Evolutionary conservation across 1,140 invertebrate species (phyloP), one percentile per base, ranked within the genome.

Genomic region (Micrasema minimum): DNA sequence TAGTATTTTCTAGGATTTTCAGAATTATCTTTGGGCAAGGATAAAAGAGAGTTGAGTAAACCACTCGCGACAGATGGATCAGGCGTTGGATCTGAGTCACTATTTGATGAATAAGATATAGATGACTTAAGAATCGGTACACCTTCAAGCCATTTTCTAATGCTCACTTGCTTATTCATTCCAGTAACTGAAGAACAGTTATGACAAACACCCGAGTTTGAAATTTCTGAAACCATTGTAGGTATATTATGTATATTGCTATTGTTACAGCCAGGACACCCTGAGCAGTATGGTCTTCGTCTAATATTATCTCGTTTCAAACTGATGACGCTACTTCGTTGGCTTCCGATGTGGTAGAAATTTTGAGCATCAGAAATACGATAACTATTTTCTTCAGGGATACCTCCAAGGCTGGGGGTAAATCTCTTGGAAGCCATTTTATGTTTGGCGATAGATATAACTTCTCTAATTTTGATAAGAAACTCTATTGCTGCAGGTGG

Each of bases 401-500:
- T 96, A 66, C 90, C 88, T 64, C 89, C 86, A 1, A 96, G 82
- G 61, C 89, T 90, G 11, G 94, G 94, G 61, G 90, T 86, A 78
- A 93, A 96, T 48, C 89, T 86, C 82, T 94, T 95, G 0, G 88
- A 85, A 35, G 87, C 87, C 89, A 96, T 94, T 82, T 95, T 94
- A 73, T 92, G 90, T 78, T 94, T 95, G 2, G 93, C 93, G 41
- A 94, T 91, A 14, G 91, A 85, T 71, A 96, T 95, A 6, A 95
- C 93, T 86, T 95, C 93, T 66, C 93, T 87, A 64, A 96, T 95
- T 85, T 94, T 94, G 0, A 89, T 85, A 14, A 96, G 82, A 79
- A 96, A 95, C 83, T 96, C 93, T 66, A 95, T 81, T 18, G 93
- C 93, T 22, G 92, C 93, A 70, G 92, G 91, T 12, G 94, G 93